A percentile compares a stretch with the other conserved stretches of the same genome.
These are phyloP conservation scores for Lepisosteus osseus DNA, from an alignment of 2,113 vertebrate genomes.

Conservation along the genomic window DNA sequence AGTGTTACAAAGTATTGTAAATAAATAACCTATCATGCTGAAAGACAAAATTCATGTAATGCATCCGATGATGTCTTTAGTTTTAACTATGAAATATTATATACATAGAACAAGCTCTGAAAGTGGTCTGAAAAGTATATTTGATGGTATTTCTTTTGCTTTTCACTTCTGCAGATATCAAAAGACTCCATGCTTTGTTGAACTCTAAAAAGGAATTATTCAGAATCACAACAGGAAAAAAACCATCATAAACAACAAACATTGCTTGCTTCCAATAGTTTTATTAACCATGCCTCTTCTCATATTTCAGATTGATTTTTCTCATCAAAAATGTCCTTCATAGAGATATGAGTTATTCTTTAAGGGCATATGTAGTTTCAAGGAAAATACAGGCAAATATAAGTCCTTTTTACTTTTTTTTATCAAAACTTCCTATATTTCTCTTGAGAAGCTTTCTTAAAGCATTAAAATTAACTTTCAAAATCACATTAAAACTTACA, in stretches of 20 bases:
- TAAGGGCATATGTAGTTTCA: conserved; percentile 1
- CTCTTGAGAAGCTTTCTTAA: conserved; percentile 1
- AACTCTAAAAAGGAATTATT: not conserved
- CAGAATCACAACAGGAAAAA: not conserved
- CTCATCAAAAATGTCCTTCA: not conserved
- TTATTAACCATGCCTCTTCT: conserved; percentile 4
- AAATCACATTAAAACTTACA: conserved; percentile 12
- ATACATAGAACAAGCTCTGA: no score
- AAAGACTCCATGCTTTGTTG: not conserved
- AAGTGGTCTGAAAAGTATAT: no score
- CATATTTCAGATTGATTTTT: not conserved
- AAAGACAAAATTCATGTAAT: not conserved
- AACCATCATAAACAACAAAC: conserved; percentile 1
- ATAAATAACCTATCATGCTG: not conserved
- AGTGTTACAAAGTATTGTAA: not conserved
- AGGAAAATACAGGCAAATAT: not conserved
- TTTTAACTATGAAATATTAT: not conserved
- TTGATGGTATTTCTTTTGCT: no score
- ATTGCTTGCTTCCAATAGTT: not conserved
- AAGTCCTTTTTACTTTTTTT: not conserved
- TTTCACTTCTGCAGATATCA: not conserved
- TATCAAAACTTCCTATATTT: conserved; percentile 1
- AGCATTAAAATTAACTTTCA: conserved; percentile 8
- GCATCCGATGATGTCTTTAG: not conserved
- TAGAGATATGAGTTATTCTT: not conserved